A percentile compares a stretch with the other conserved stretches of the same genome.
phyloP scores from a whole-genome alignment of 2,888 invertebrate genomes.

The Galerucella calmariensis region DNA sequence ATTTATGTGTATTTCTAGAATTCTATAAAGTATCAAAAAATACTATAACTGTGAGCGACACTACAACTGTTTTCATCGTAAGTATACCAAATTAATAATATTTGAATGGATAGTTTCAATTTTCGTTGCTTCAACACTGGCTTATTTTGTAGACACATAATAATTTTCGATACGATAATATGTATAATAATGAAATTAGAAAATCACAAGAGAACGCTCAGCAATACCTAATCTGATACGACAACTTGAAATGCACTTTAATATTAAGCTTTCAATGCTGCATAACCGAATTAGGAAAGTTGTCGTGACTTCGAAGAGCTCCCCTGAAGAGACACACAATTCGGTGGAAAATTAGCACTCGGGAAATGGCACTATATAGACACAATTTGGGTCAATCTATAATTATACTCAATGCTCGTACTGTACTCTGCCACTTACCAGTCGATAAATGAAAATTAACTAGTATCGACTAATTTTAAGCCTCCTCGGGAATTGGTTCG shows the following conservation, averaged over 20 bases:
- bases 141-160: not conserved
- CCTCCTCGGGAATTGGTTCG: constrained; percentile 20
- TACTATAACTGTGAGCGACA: no score
- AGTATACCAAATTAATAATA: no score
- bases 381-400: constrained; percentile 49
- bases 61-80: no score
- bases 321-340: constrained; percentile 44
- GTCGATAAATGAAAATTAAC: constrained; percentile 48
- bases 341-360: constrained; percentile 51
- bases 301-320: constrained; percentile 39
- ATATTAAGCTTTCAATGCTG: constrained; percentile 44
- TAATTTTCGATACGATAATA: not conserved
- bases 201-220: constrained; percentile 39
- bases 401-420: constrained; percentile 49
- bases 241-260: constrained; percentile 44
- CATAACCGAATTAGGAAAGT: constrained; percentile 50
- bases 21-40: no score
- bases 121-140: not conserved
- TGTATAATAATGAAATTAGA: constrained; percentile 42
- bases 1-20: no score
- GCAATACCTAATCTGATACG: constrained; percentile 37
- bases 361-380: constrained; percentile 45
- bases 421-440: constrained; percentile 48
- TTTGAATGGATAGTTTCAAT: not conserved
- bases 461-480: constrained; percentile 28